These are phyloP conservation scores for Erethizon dorsatum DNA, from an alignment of 2,797 vertebrate species.

Conservation along the genomic window DNA sequence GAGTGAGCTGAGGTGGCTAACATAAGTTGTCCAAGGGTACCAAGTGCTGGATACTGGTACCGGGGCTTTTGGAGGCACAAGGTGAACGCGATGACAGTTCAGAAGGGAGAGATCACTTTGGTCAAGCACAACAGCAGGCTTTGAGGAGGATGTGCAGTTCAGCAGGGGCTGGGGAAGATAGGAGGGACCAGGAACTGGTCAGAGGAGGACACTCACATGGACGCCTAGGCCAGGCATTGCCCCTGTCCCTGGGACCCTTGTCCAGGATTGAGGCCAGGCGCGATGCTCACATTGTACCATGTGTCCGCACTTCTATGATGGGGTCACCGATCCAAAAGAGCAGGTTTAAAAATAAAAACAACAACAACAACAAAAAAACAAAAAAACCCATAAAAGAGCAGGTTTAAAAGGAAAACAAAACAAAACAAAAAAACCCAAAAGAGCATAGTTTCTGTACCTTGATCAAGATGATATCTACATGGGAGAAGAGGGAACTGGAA, in stretches of 20 bases:
- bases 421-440: no score
- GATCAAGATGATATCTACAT: neutral
- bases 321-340: neutral
- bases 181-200: neutral
- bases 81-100: neutral
- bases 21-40: neutral
- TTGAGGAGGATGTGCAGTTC: neutral
- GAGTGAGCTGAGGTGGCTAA: neutral
- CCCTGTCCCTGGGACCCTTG: neutral
- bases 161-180: neutral
- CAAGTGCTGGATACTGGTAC: accelerated
- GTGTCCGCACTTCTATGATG: neutral
- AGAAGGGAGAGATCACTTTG: neutral
- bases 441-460: neutral
- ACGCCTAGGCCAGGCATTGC: neutral
- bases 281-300: neutral
- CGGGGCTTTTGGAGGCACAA: neutral
- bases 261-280: neutral
- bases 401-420: no score
- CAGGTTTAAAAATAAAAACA: no score
- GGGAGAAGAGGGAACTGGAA: neutral
- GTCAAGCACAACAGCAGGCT: neutral
- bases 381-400: no score
- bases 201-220: no score
- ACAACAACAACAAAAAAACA: no score